These are phyloP conservation scores for Cabera pusaria DNA, from an alignment of 2,888 invertebrate genomes.

Conservation along the genomic window DNA sequence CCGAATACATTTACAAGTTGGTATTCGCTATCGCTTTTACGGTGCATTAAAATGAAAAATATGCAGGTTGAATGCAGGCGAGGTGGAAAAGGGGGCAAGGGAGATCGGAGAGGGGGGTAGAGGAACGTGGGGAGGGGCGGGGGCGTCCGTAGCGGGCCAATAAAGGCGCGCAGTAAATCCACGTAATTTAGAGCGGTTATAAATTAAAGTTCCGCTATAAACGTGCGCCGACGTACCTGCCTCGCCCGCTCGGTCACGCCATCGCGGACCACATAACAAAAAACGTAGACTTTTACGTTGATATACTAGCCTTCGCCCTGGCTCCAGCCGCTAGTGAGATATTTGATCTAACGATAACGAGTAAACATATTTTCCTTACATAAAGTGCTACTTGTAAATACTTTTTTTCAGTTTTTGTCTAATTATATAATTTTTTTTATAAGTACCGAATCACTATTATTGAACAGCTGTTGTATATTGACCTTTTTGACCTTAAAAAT, in stretches of 20 bases:
- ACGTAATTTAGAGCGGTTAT: conserved; percentile 81
- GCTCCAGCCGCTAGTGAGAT: conserved; percentile 2
- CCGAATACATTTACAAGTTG: conserved; percentile 36
- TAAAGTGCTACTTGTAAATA: too few relatives aligned
- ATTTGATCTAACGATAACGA: too few relatives aligned
- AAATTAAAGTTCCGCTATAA: conserved; percentile 82
- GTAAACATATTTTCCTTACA: too few relatives aligned
- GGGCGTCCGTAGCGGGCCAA: conserved; percentile 73
- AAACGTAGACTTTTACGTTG: conserved; percentile 28
- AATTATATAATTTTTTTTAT: too few relatives aligned
- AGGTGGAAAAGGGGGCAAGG: conserved; percentile 50
- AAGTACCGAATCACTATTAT: too few relatives aligned
- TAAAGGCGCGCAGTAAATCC: conserved; percentile 81
- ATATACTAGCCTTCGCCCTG: conserved; percentile 8
- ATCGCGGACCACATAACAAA: conserved; percentile 31
- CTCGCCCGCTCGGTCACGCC: conserved; percentile 36
- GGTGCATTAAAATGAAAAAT: conserved; percentile 54
- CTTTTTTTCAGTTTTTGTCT: too few relatives aligned
- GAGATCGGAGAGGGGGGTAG: conserved; percentile 46
- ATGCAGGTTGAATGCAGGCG: conserved; percentile 54
- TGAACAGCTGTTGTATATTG: too few relatives aligned
- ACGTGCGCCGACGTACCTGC: conserved; percentile 60
- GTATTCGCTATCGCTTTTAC: conserved; percentile 52
- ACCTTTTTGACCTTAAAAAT: too few relatives aligned
- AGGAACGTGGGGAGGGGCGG: conserved; percentile 48